Evolutionary conservation across 2,797 vertebrate species (phyloP).

Genomic region (Kryptolebias ocellatus): DNA sequence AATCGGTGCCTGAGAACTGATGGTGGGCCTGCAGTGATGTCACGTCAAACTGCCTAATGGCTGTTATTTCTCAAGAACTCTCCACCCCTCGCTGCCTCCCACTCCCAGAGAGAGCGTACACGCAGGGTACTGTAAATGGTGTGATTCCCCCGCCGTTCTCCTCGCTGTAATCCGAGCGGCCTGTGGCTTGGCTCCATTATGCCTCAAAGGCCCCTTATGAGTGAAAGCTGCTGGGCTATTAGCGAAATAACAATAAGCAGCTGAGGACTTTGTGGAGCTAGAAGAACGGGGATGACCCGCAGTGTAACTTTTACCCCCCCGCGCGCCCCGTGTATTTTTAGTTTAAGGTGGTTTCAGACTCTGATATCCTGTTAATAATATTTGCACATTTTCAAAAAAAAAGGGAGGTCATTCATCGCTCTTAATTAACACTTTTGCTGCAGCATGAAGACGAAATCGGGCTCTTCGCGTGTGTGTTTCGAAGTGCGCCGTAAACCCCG

Average conservation of each 20-base stretch:
- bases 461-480: constrained; percentile 8
- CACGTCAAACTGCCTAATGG: constrained; percentile 43
- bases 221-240: constrained; percentile 49
- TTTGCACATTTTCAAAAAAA: too few relatives aligned
- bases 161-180: constrained; percentile 49
- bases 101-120: constrained; percentile 13
- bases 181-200: constrained; percentile 43
- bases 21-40: constrained; percentile 46
- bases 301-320: constrained; percentile 1
- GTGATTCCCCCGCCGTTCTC: constrained; percentile 18
- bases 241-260: constrained; percentile 57
- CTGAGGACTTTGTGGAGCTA: constrained; percentile 22
- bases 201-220: constrained; percentile 37
- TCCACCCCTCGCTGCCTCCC: constrained; percentile 26
- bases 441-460: constrained; percentile 6
- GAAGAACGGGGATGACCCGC: background rate
- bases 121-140: constrained; percentile 18
- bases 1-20: constrained; percentile 15
- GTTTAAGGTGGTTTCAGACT: background rate
- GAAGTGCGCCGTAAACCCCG: constrained; percentile 18
- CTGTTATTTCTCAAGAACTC: constrained; percentile 43
- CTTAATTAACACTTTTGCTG: background rate
- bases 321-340: background rate
- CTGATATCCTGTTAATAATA: too few relatives aligned
- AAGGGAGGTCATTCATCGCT: too few relatives aligned